Evolutionary conservation across 1,140 invertebrate species (phyloP).

Genomic region (Uloborus diversus): DNA sequence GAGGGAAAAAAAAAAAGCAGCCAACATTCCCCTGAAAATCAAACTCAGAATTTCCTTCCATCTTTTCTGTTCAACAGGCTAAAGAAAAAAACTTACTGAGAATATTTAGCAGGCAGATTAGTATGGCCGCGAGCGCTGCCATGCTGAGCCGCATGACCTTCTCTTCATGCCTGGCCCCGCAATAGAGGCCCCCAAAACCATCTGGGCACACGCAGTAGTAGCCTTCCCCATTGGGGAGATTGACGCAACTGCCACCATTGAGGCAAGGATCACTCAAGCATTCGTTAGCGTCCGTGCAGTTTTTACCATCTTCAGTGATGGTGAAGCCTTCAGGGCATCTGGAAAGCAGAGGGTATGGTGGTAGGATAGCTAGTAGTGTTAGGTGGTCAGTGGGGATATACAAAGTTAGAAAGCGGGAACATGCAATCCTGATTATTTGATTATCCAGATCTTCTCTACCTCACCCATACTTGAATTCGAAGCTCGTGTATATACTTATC

Average conservation of each 20-base stretch:
- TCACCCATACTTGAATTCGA: no score
- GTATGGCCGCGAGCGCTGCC: constrained; percentile 90
- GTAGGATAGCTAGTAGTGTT: no score
- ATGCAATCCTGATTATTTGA: no score
- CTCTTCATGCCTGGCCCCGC: constrained; percentile 90
- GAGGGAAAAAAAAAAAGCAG: no score
- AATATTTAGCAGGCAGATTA: constrained; percentile 93
- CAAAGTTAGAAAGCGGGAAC: no score
- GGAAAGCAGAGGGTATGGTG: background rate
- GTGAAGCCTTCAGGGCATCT: constrained; percentile 92
- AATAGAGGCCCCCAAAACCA: constrained; percentile 93
- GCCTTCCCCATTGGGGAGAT: constrained; percentile 72
- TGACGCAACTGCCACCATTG: constrained; percentile 71
- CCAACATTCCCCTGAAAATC: no score
- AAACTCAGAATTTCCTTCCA: no score
- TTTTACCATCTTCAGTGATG: constrained; percentile 86
- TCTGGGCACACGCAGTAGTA: constrained; percentile 75
- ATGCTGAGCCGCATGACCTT: constrained; percentile 92
- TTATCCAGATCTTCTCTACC: no score
- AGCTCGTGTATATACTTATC: no score
- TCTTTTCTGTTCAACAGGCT: no score
- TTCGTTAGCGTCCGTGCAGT: constrained; percentile 93
- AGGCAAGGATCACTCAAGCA: constrained; percentile 91
- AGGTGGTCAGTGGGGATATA: no score
- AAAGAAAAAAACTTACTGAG: constrained; percentile 91